Evolutionary conservation across 2,888 invertebrate genomes (phyloP).

Genomic region (Parascotia fuliginaria): DNA sequence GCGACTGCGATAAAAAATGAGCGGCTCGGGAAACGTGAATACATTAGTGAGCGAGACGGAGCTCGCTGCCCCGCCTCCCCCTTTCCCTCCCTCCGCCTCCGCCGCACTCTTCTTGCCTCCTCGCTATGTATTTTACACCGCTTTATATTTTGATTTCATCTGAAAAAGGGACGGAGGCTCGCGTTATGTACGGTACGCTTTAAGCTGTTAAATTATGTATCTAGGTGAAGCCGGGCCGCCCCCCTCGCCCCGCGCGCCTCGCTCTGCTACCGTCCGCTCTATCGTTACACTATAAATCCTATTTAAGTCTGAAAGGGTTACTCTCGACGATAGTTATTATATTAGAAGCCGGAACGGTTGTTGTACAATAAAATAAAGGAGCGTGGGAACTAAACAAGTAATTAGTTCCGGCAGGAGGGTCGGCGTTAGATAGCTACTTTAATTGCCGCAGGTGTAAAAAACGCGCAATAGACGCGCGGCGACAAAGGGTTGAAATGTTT

Average conservation of each 20-base stretch:
- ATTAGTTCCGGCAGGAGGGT: slow-evolving; percentile 63
- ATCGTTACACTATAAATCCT: slow-evolving; percentile 12
- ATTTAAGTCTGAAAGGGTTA: slow-evolving; percentile 26
- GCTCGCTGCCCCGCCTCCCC: slow-evolving; percentile 52
- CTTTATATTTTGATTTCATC: slow-evolving; percentile 74
- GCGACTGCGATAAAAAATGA: slow-evolving; percentile 86
- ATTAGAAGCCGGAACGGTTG: background rate
- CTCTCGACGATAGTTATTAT: slow-evolving; percentile 11
- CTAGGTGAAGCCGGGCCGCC: slow-evolving; percentile 23
- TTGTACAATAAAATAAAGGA: slow-evolving; percentile 16
- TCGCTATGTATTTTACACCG: slow-evolving; percentile 67
- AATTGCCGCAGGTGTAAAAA: slow-evolving; percentile 50
- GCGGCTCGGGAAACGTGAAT: slow-evolving; percentile 81
- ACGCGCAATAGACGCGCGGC: slow-evolving; percentile 53
- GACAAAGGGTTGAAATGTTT: slow-evolving; percentile 62
- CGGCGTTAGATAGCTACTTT: slow-evolving; percentile 58
- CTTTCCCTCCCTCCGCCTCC: slow-evolving; percentile 42
- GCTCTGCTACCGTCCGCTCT: slow-evolving; percentile 4
- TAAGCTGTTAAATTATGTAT: slow-evolving; percentile 67
- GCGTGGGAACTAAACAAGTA: slow-evolving; percentile 62
- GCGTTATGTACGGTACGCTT: slow-evolving; percentile 54
- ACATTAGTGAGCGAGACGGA: slow-evolving; percentile 78
- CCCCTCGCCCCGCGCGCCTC: slow-evolving; percentile 12
- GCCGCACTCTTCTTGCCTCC: slow-evolving; percentile 24
- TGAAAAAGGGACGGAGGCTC: slow-evolving; percentile 67